Evolutionary conservation across 2,797 vertebrate species (phyloP).

Genomic region (Gymnoscopelus microlampas): DNA sequence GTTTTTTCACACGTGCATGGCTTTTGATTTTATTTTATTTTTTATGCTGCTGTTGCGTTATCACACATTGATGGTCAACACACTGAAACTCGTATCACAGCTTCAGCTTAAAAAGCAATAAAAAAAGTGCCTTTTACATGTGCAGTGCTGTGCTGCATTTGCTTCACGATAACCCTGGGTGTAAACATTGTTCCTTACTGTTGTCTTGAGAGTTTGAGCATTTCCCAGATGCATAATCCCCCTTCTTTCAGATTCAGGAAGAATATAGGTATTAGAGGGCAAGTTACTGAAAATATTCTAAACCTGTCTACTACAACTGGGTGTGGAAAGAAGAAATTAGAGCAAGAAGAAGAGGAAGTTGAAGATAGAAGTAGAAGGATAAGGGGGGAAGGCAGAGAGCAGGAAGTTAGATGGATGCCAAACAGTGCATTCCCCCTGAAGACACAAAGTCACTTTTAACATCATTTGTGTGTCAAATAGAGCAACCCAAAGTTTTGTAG

Average conservation of each 20-base stretch:
- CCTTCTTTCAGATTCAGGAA: conserved; percentile 12
- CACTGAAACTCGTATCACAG: conserved; percentile 39
- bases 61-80: conserved; percentile 41
- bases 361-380: conserved; percentile 1
- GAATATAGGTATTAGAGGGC: conserved; percentile 6
- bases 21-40: conserved; percentile 38
- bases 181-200: conserved; percentile 36
- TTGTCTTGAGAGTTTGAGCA: conserved; percentile 18
- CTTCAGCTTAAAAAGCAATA: conserved; percentile 37
- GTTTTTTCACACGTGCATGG: conserved; percentile 40
- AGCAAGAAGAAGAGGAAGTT: conserved; percentile 19
- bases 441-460: conserved; percentile 39
- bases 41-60: conserved; percentile 21
- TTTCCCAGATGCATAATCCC: conserved; percentile 5
- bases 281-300: conserved; percentile 9
- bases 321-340: conserved; percentile 11
- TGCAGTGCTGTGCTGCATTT: conserved; percentile 34
- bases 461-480: conserved; percentile 49
- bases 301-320: conserved; percentile 2
- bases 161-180: conserved; percentile 39
- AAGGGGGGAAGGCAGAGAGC: too few species aligned
- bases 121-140: conserved; percentile 39
- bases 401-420: conserved; percentile 17
- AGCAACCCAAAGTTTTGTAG: conserved; percentile 41
- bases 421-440: conserved; percentile 53